Base-by-base conservation (phyloP, 2,113 vertebrate genomes). In the Salvelinus sp. region DNA sequence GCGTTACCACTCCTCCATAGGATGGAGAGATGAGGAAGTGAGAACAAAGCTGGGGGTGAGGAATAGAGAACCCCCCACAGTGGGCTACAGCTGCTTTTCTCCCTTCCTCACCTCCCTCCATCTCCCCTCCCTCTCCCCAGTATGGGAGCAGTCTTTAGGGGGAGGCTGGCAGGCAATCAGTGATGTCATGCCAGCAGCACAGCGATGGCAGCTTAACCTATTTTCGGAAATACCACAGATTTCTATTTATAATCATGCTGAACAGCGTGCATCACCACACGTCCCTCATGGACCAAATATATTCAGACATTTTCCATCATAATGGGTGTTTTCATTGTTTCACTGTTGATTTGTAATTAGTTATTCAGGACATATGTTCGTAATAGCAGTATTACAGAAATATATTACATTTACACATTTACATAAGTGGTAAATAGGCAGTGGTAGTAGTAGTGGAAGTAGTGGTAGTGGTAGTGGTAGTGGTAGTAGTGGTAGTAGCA, bases 191-290 rank as follows among this genome's bases (percentile, higher is more conserved):
- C 89, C 90, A 93, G 89, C 89, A 92, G 91, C 88, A 87, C 91
- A 92, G 91, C 83, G 78, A 92, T 92, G 91, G 91, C 90, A 94
- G 91, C 91, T 94, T 94, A 94, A 94, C 93, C 93, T 93, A 93
- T 94, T 94, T 94, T 93, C 87, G 80, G 92, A 93, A 93, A 92
- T 92, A 91, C 91, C 91, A 90, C 88, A 85, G 83, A 89, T 85
- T 88, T 91, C 92, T 94, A 93, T 93, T 93, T 92, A 88, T 94
- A 93, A 87, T 89, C n/a, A 23, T 85, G 85, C 91, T 88, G 91
- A 91, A 88, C 90, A 85, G 91, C 86, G 71, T 79, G 90, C 83
- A 85, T 91, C 88, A 87, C 84, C 87, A 87, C 88, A 85, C 83
- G 83, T 87, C 90, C 86, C 88, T 86, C 77, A 88, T 54, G 77